phyloP scores from a whole-genome alignment of 2,113 vertebrate species.

The Podiceps cristatus region DNA sequence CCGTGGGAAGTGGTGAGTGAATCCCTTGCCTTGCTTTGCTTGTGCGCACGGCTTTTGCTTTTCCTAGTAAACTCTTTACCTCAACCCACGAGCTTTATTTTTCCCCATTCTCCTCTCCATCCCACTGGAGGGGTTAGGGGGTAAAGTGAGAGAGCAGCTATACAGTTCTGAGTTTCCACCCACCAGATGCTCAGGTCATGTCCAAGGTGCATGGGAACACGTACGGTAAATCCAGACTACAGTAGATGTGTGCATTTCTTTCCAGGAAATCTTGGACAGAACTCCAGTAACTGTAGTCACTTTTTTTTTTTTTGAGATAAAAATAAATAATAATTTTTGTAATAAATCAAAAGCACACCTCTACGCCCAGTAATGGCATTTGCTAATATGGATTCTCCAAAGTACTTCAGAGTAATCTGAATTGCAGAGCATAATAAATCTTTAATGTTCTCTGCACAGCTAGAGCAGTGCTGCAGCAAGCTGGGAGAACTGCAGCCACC shows the following conservation, averaged over 20 bases:
- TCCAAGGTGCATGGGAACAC: fast-evolving
- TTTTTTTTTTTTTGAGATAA: neutral
- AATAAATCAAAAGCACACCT: neutral
- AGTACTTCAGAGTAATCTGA: neutral
- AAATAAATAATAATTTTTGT: neutral
- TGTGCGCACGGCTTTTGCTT: no score
- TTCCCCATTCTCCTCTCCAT: no score
- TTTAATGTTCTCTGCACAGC: neutral
- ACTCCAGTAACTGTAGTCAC: neutral
- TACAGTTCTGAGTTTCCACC: no score
- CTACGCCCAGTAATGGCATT: neutral
- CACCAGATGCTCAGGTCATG: neutral
- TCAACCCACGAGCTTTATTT: no score
- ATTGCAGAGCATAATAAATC: neutral
- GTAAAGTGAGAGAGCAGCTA: no score
- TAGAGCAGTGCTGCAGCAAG: neutral
- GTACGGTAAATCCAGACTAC: neutral
- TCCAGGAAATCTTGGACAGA: neutral
- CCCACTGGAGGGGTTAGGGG: no score
- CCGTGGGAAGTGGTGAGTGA: no score
- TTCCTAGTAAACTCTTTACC: no score
- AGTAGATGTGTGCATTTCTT: neutral
- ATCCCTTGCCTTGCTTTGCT: no score
- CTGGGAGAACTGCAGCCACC: neutral
- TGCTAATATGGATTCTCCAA: neutral